phyloP scores from a whole-genome alignment of 1,140 invertebrate genomes.

The Platyscapa corneri region DNA sequence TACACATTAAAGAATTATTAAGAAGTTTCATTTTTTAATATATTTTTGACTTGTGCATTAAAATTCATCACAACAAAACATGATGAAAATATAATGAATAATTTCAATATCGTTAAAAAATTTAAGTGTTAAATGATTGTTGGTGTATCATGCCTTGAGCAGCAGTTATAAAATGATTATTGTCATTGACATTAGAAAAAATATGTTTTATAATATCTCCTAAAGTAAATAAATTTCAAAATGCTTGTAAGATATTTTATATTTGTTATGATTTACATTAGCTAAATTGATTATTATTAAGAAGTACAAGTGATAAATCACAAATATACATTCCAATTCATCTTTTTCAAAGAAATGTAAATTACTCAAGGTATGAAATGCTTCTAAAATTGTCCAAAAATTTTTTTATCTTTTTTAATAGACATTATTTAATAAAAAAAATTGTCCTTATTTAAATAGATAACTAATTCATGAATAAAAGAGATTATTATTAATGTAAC shows the following conservation, averaged over 20 bases:
- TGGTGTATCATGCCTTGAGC: slow-evolving; percentile 17
- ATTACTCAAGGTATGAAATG: not conserved
- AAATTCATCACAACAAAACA: not conserved
- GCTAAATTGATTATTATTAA: not conserved
- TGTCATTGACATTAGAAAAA: slow-evolving; percentile 3
- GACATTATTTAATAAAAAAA: too few species aligned
- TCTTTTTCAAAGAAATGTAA: not conserved
- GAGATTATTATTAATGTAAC: too few species aligned
- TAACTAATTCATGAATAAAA: too few species aligned
- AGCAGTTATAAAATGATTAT: not conserved
- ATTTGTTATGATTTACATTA: not conserved
- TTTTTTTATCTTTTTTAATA: too few species aligned
- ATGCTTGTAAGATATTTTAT: not conserved
- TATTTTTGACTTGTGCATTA: not conserved
- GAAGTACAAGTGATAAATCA: not conserved
- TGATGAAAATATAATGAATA: not conserved
- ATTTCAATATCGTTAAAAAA: not conserved
- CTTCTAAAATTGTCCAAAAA: too few species aligned
- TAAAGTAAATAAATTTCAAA: not conserved
- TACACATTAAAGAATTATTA: not conserved
- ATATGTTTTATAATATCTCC: not conserved
- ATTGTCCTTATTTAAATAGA: too few species aligned
- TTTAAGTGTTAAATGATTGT: not conserved
- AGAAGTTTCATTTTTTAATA: not conserved
- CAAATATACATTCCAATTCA: not conserved